phyloP scores from a whole-genome alignment of 2,888 invertebrate genomes.

The Calephelis perditalis region DNA sequence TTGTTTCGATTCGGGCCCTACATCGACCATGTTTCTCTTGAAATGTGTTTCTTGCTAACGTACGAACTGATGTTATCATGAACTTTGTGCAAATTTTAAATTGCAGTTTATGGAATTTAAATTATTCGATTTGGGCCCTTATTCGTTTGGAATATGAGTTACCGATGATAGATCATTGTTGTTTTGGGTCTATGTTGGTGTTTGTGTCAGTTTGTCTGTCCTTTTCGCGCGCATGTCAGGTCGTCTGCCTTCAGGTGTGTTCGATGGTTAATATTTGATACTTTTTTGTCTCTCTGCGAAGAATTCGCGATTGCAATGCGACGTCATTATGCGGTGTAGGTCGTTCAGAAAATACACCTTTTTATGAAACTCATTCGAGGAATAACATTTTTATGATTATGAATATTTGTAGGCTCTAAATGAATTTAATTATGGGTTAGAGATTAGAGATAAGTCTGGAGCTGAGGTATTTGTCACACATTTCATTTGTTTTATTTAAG shows the following conservation, averaged over 20 bases:
- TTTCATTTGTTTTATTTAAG: not conserved
- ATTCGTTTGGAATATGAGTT: slow-evolving; percentile 30
- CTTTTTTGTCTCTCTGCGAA: slow-evolving; percentile 61
- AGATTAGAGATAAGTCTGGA: not conserved
- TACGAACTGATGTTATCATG: slow-evolving; percentile 67
- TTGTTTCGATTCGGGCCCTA: slow-evolving; percentile 72
- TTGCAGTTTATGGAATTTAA: slow-evolving; percentile 31
- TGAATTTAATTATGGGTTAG: slow-evolving; percentile 3
- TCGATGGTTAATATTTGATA: slow-evolving; percentile 73
- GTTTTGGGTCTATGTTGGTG: slow-evolving; percentile 25
- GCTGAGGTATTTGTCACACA: not conserved
- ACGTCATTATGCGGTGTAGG: slow-evolving; percentile 39
- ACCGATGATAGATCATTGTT: slow-evolving; percentile 20
- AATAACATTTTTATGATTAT: slow-evolving; percentile 16
- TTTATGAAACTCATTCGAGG: slow-evolving; percentile 31
- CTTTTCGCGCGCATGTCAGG: slow-evolving; percentile 69
- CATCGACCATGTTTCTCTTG: slow-evolving; percentile 72
- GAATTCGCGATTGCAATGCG: slow-evolving; percentile 47
- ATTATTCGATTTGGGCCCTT: slow-evolving; percentile 40
- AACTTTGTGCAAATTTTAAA: slow-evolving; percentile 50
- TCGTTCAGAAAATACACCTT: slow-evolving; percentile 35
- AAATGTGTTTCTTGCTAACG: slow-evolving; percentile 77
- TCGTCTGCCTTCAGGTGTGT: slow-evolving; percentile 69
- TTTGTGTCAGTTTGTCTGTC: slow-evolving; percentile 44
- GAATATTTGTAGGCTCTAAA: slow-evolving; percentile 14